These are phyloP conservation scores for Coenobita brevimanus DNA, from an alignment of 1,140 invertebrate genomes.

Conservation along the genomic window DNA sequence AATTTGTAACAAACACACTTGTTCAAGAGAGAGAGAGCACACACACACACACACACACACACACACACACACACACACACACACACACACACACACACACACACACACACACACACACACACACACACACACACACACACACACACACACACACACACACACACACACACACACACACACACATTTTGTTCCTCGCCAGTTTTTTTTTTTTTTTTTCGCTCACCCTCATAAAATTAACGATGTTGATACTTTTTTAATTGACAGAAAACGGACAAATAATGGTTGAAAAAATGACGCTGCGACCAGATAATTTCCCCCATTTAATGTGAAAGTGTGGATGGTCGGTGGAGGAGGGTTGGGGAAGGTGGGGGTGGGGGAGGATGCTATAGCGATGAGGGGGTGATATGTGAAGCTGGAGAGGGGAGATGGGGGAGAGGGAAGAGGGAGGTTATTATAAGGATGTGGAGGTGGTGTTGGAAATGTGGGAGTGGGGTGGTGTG, in stretches of 20 bases:
- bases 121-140: no score
- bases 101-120: no score
- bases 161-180: no score
- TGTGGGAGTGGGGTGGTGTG: neutral
- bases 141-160: no score
- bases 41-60: neutral
- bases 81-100: no score
- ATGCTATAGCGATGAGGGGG: neutral
- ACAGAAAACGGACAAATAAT: constrained; percentile 29
- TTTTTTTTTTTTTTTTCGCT: no score
- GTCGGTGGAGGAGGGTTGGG: neutral
- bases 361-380: neutral
- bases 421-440: neutral
- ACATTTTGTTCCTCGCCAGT: no score
- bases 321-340: neutral
- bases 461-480: neutral
- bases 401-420: neutral
- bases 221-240: no score
- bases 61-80: neutral
- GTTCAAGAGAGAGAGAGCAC: neutral
- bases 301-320: constrained; percentile 11
- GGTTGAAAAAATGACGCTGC: constrained; percentile 15
- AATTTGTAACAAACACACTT: neutral
- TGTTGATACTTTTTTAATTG: constrained; percentile 34
- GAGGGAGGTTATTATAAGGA: neutral